These are phyloP conservation scores for Macquaria ambigua DNA, from an alignment of 2,113 vertebrate genomes.

Conservation along the genomic window DNA sequence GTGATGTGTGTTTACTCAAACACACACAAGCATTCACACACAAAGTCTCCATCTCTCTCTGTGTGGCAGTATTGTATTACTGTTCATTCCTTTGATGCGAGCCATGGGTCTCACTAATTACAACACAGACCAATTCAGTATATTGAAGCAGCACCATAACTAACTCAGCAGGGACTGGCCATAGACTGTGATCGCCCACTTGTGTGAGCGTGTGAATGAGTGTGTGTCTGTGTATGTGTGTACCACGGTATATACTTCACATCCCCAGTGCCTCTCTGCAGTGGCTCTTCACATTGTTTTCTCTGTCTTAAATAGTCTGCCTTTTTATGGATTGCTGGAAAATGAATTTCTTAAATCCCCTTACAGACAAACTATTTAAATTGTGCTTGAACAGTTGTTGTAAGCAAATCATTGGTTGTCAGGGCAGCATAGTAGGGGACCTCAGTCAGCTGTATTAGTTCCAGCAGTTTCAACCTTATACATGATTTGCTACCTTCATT, in stretches of 20 bases:
- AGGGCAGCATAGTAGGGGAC: neutral
- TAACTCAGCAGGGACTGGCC: slow-evolving; percentile 44
- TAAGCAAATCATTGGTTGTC: slow-evolving; percentile 4
- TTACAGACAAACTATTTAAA: slow-evolving; percentile 15
- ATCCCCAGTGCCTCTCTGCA: neutral
- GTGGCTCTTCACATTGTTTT: slow-evolving; percentile 11
- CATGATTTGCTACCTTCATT: too few relatives aligned
- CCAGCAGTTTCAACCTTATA: neutral
- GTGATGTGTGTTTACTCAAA: neutral
- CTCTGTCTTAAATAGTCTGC: slow-evolving; percentile 12
- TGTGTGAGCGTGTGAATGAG: slow-evolving; percentile 33
- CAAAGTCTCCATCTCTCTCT: slow-evolving; percentile 4
- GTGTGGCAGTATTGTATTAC: slow-evolving; percentile 20
- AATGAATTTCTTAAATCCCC: slow-evolving; percentile 18
- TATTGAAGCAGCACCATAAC: slow-evolving; percentile 47
- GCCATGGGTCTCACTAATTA: slow-evolving; percentile 62
- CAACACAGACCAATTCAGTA: slow-evolving; percentile 56
- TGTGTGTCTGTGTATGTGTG: slow-evolving; percentile 18
- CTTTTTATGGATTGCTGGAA: slow-evolving; percentile 29
- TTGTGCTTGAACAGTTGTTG: neutral
- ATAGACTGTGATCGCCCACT: slow-evolving; percentile 55
- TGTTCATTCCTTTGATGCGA: slow-evolving; percentile 63
- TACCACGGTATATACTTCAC: neutral
- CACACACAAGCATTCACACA: slow-evolving; percentile 3
- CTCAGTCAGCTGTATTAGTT: neutral